Conservation (phyloP, 1,140 invertebrate genomes). For the Bactericera cockerelli region DNA sequence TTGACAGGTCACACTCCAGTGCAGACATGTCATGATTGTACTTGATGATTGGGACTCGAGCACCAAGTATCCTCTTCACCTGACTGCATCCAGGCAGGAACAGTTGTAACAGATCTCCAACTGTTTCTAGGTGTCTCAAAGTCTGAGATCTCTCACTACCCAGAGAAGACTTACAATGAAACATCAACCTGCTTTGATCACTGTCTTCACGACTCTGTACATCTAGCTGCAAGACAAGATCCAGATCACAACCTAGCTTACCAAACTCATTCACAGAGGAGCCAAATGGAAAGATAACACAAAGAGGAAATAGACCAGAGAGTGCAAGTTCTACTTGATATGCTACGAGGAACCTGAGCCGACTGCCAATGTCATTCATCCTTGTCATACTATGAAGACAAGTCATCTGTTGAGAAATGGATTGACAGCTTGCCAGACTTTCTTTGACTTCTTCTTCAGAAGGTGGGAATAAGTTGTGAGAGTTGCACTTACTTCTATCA, state of each 20-base stretch:
- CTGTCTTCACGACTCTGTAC: conserved; percentile 13
- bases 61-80: conserved; percentile 57
- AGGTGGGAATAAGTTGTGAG: background rate
- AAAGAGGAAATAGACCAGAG: conserved; percentile 48
- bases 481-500: conserved; percentile 5
- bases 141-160: conserved; percentile 38
- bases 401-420: conserved; percentile 39
- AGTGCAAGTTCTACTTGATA: conserved; percentile 54
- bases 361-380: conserved; percentile 53
- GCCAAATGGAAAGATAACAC: conserved; percentile 60
- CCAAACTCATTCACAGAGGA: conserved; percentile 82
- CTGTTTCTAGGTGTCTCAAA: conserved; percentile 49
- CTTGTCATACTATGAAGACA: conserved; percentile 42
- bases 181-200: conserved; percentile 22
- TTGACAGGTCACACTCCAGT: conserved; percentile 69
- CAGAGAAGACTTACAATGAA: conserved; percentile 48
- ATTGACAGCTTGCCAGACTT: background rate
- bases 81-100: conserved; percentile 58
- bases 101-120: conserved; percentile 40
- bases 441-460: background rate
- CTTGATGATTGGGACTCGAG: conserved; percentile 76
- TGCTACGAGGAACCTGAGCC: conserved; percentile 63
- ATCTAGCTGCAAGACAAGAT: conserved; percentile 47
- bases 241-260: conserved; percentile 66
- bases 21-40: conserved; percentile 53